Evolutionary conservation across 37 sponge, comb jelly and placozoan genomes (phyloP), one percentile per base, ranked within the genome.

Genomic region (Agelas oroides): DNA sequence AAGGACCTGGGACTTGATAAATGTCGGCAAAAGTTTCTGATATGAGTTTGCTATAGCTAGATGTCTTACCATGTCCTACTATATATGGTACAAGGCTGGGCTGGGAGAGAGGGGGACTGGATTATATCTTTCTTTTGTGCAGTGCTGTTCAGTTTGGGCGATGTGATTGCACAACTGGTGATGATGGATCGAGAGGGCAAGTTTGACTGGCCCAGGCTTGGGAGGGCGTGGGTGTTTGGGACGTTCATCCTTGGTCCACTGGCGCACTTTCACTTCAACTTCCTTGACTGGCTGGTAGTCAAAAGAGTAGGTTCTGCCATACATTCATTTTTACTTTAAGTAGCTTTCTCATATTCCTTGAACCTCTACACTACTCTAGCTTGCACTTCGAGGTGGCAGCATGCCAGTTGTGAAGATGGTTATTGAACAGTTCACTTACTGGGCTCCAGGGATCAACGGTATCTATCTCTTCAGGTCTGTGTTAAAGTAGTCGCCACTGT

Each of bases 381-480:
- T 91, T 32, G 83, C 77, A 31, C 54, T 80, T 14, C 25, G 40
- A 19, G 76, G 70, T 5, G 24, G 38, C 31, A 56, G 34, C 27
- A 92, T 92, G 92, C 63, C 88, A 2, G 36, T 92, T 23, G 59
- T 46, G 13, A 92, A 92, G 78, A 65, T 92, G 78, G 65, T 81
- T 37, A 53, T 92, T 19, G 91, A 91, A n/a, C 91, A 91, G 68
- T 91, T 91, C 71, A 86, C 91, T 8, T 91, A 91, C 83, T 91
- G 91, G 91, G 78, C 91, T 33, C 38, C 82, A 11, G 74, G 71
- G 0, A 86, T 86, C 65, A 91, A 91, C 66, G 28, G 60, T 39
- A 40, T 91, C 25, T 91, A 91, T 38, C 76, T 85, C 30, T 86
- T 91, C 77, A 81, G 39, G 87, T 90, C 58, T 37, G 61, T 27